These are phyloP conservation scores for Theropithecus gelada DNA, from an alignment of 2,113 vertebrate genomes.

Conservation along the genomic window DNA sequence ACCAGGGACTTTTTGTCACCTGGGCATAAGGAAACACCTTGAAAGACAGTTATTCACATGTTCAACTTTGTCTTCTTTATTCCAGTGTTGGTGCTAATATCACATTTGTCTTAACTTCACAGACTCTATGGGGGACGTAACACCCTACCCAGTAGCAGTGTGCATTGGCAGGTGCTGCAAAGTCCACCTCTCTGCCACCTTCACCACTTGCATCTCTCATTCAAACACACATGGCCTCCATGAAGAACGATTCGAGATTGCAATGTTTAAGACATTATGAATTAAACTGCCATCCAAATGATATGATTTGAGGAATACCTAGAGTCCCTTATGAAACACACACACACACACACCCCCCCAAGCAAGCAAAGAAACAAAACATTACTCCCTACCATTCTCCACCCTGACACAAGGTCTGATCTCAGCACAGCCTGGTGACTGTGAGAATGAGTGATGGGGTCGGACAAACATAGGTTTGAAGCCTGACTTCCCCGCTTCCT, in stretches of 20 bases:
- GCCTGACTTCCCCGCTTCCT: neutral
- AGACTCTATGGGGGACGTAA: neutral
- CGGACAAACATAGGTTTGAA: too few relatives aligned
- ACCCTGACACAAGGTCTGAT: too few relatives aligned
- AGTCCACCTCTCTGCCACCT: accelerated
- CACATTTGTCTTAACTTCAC: neutral
- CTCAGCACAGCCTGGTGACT: too few relatives aligned
- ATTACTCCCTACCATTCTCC: neutral
- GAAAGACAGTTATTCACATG: neutral
- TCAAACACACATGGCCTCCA: accelerated
- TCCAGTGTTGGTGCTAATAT: neutral
- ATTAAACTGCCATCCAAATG: neutral
- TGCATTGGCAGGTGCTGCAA: accelerated
- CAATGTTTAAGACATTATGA: neutral
- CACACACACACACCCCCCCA: neutral
- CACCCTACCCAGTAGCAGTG: accelerated
- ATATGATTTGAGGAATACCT: neutral
- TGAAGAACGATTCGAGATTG: neutral
- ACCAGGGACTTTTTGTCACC: neutral
- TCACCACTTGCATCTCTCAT: neutral
- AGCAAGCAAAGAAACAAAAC: too few relatives aligned
- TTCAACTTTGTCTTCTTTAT: neutral
- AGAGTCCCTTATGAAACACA: neutral
- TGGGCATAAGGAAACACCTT: neutral
- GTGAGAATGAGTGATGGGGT: neutral